Percentiles rank a stretch among this genome's conserved stretches.
Evolutionary conservation across 2,888 invertebrate species (phyloP).

Genomic region (Aspidapion aeneum): DNA sequence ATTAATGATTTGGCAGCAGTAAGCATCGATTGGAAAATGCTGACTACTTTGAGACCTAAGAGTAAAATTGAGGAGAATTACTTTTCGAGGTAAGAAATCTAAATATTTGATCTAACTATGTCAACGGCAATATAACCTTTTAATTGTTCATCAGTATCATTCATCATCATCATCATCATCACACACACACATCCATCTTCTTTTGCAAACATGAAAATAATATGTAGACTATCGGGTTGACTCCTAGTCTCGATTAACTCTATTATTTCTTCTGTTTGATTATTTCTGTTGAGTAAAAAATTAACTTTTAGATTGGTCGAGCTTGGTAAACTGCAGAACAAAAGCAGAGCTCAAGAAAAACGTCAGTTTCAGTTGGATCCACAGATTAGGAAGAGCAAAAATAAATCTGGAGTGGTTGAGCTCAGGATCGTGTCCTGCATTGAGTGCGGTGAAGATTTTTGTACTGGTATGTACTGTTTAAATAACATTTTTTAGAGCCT

Average conservation of each 20-base stretch:
- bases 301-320: constrained; percentile 68
- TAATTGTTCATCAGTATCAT: too few species aligned
- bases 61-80: constrained; percentile 81
- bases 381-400: constrained; percentile 73
- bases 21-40: constrained; percentile 90
- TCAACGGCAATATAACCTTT: too few species aligned
- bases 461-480: too few species aligned
- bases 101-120: too few species aligned
- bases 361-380: constrained; percentile 62
- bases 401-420: constrained; percentile 78
- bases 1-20: constrained; percentile 78
- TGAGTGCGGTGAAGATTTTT: constrained; percentile 85
- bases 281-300: background rate
- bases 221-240: too few species aligned
- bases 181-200: too few species aligned
- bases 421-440: constrained; percentile 69
- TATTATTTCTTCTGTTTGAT: too few species aligned
- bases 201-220: too few species aligned
- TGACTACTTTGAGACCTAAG: constrained; percentile 83
- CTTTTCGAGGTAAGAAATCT: constrained; percentile 69
- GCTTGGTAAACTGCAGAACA: constrained; percentile 73
- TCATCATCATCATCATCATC: too few species aligned
- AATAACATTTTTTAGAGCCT: too few species aligned
- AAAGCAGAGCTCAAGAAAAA: constrained; percentile 68
- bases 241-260: too few species aligned